Base-by-base conservation (phyloP, 2,113 vertebrate species). In the Solenodon paradoxus region DNA sequence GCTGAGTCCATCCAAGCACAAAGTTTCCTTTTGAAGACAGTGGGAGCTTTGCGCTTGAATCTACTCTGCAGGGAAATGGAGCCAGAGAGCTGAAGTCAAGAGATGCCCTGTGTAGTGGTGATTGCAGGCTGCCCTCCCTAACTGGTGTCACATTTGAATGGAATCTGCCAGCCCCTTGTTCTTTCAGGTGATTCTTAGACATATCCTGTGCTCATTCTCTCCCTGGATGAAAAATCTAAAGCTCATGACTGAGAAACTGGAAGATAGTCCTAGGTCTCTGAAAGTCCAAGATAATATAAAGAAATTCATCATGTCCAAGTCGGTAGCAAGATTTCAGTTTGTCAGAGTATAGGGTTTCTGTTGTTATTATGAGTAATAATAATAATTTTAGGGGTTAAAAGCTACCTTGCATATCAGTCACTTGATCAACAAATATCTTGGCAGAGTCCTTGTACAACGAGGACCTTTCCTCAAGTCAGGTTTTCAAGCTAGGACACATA, bases 11-110 rank as follows among this genome's bases (percentile, higher is more conserved):
- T 92, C 78, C n/a, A 71, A 77, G 59, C 83, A 88, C 42, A 94
- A 87, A 92, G 75, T 71, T 75, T 78, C 82, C 19, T 90, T 97
- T 90, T 93, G 74, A 95, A 93, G 69, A 93, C 63, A 89, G 57
- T 80, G 45, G 20, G 19, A 75, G 42, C 82, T 94, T 83, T 97
- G 92, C 81, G 30, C 89, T 90, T 78, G 42, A 71, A 66, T 90
- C 20, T n/a, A 35, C 79, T 93, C 88, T 83, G 42, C 71, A 84
- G 79, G 78, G 64, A 86, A 35, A 49, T 7, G 20, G 68, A 89
- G 82, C 59, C 74, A 77, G 85, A 87, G 71, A 94, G 63, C 57
- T 2, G 45, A 72, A 96, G 79, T 93, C 94, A 96, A 74, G 94
- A 77, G 87, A 71, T 64, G 8, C 57, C 69, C 40, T 94, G 91